Percentiles rank a stretch among this genome's conserved stretches.
These are phyloP conservation scores for Oncopodura yosiiana DNA, from an alignment of 1,140 invertebrate species.

Conservation along the genomic window DNA sequence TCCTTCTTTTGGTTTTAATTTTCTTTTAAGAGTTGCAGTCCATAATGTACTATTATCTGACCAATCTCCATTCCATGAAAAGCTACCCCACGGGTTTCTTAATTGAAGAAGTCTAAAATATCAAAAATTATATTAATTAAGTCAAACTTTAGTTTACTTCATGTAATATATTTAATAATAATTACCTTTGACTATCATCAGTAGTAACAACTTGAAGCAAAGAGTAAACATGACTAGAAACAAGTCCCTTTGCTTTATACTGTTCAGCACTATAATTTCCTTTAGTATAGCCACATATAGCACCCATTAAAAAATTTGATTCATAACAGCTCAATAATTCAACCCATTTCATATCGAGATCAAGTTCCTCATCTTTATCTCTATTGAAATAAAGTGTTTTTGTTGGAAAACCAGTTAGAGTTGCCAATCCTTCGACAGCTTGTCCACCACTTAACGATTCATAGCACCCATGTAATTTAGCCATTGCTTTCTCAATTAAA, in stretches of 20 bases:
- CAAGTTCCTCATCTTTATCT: constrained; percentile 39
- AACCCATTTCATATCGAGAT: constrained; percentile 52
- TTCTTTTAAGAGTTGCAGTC: constrained; percentile 59
- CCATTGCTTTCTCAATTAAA: constrained; percentile 55
- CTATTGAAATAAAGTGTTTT: not conserved
- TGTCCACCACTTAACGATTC: constrained; percentile 50
- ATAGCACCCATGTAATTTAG: constrained; percentile 53
- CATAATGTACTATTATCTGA: constrained; percentile 75
- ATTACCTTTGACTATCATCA: not conserved
- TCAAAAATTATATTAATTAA: not conserved
- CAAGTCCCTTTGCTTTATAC: not conserved
- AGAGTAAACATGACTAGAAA: constrained; percentile 50
- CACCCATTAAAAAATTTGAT: constrained; percentile 53
- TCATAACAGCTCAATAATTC: constrained; percentile 46
- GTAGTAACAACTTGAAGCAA: constrained; percentile 47
- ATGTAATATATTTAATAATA: not conserved
- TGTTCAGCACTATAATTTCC: constrained; percentile 38
- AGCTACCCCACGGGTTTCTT: constrained; percentile 97
- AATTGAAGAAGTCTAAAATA: constrained; percentile 47
- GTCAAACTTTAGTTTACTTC: not conserved
- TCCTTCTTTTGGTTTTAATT: not conserved
- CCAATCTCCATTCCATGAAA: constrained; percentile 95
- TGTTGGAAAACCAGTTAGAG: constrained; percentile 29
- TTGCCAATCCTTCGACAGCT: constrained; percentile 49
- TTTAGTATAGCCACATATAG: constrained; percentile 42